Conservation (phyloP, 64 coral and sea anemone genomes). For the Anthopleura sola region DNA sequence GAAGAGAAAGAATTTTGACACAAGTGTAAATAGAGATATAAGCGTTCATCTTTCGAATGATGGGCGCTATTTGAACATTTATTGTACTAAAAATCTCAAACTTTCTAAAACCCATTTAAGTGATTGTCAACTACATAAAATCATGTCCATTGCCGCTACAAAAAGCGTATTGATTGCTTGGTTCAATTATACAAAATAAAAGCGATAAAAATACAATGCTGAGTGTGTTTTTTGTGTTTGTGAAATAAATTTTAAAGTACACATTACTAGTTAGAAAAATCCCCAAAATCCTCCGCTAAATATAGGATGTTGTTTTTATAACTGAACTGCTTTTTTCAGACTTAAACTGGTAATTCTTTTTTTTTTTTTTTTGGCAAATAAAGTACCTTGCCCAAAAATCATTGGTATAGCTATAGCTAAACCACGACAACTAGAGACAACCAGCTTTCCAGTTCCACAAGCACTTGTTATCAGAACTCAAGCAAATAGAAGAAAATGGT, state of each 20-base stretch:
- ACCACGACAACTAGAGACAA: neutral
- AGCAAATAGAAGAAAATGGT: neutral
- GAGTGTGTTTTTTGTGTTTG: neutral
- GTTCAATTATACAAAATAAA: conserved; percentile 8
- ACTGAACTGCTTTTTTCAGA: neutral
- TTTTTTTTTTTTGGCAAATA: neutral
- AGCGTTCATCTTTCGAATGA: conserved; percentile 1
- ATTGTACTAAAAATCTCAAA: conserved; percentile 13
- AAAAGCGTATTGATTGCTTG: neutral
- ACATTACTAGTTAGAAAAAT: neutral
- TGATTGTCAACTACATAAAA: conserved; percentile 8
- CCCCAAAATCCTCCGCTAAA: neutral
- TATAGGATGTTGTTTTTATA: neutral
- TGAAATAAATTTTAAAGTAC: neutral
- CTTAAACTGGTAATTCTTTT: neutral
- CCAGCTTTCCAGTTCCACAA: neutral
- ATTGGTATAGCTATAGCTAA: neutral
- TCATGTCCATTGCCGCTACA: neutral
- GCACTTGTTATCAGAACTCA: neutral
- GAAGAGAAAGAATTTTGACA: neutral
- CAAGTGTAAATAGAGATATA: conserved; percentile 14
- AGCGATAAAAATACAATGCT: neutral
- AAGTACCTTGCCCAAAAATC: neutral
- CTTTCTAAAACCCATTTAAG: conserved; percentile 7
- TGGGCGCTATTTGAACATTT: conserved; percentile 4